phyloP scores from a whole-genome alignment of 2,113 vertebrate genomes.

The Leptocoma aspasia region DNA sequence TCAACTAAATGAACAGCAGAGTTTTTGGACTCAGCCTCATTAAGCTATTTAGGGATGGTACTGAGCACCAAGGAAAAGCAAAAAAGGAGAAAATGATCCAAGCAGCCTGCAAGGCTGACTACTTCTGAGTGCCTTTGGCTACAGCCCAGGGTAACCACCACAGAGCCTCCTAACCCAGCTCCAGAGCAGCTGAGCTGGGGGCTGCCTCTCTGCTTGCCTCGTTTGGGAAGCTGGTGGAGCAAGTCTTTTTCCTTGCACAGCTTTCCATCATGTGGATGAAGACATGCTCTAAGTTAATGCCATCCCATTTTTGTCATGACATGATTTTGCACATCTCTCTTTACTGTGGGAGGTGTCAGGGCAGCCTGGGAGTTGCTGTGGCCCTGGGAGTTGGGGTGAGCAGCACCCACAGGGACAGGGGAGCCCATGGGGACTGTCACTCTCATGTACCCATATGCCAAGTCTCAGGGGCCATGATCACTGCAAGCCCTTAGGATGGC shows the following conservation, averaged over 20 bases:
- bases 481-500: not conserved
- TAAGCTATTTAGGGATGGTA: not conserved
- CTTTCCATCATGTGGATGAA: not conserved
- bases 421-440: not conserved
- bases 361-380: not conserved
- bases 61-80: not conserved
- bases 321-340: not conserved
- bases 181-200: not conserved
- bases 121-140: not conserved
- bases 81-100: not conserved
- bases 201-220: not conserved
- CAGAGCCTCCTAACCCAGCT: not conserved
- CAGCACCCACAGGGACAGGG: not conserved
- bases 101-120: not conserved
- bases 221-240: rapidly evolving
- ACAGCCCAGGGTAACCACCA: not conserved
- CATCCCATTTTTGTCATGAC: not conserved
- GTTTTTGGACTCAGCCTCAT: not conserved
- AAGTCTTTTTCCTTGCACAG: not conserved
- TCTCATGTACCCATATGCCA: not conserved
- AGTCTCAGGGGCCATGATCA: not conserved
- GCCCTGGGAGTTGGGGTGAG: not conserved
- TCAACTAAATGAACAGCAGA: not conserved
- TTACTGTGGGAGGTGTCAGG: not conserved
- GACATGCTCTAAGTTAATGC: not conserved